Percentiles rank a stretch among this genome's conserved stretches.
Evolutionary conservation across 2,888 invertebrate genomes (phyloP).

Genomic region (Lissocephala sabroskyi): DNA sequence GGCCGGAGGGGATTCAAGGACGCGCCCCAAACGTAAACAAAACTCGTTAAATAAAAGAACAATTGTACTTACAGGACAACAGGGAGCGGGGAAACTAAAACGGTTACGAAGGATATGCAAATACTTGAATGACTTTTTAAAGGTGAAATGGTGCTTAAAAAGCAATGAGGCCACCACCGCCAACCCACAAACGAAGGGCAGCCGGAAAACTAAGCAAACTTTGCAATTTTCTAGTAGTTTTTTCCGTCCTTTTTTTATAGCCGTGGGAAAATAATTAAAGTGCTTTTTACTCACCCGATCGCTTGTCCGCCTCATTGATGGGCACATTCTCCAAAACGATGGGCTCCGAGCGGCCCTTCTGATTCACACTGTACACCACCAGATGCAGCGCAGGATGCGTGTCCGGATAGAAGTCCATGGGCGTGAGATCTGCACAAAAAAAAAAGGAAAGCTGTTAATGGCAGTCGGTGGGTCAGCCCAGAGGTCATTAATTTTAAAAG

Average conservation of each 20-base stretch:
- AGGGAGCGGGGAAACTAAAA: slow-evolving; percentile 43
- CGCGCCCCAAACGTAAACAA: slow-evolving; percentile 45
- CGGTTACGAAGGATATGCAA: slow-evolving; percentile 68
- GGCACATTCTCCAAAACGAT: slow-evolving; percentile 88
- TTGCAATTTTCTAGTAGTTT: not conserved
- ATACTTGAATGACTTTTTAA: slow-evolving; percentile 69
- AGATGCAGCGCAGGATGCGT: slow-evolving; percentile 80
- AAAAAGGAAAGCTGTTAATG: no score
- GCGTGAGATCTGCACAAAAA: slow-evolving; percentile 65
- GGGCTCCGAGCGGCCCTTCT: slow-evolving; percentile 88
- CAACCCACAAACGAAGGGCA: not conserved
- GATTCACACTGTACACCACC: slow-evolving; percentile 86
- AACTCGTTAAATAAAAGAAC: slow-evolving; percentile 65
- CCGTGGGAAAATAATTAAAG: not conserved
- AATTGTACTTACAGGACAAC: slow-evolving; percentile 52
- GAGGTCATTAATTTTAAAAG: slow-evolving; percentile 38
- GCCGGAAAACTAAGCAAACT: slow-evolving; percentile 18
- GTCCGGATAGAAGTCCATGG: slow-evolving; percentile 71
- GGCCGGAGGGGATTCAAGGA: slow-evolving; percentile 15
- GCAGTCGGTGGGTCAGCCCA: no score
- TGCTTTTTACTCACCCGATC: slow-evolving; percentile 78
- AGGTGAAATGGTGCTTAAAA: slow-evolving; percentile 68
- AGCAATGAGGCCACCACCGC: slow-evolving; percentile 40
- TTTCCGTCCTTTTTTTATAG: not conserved
- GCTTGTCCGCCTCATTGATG: slow-evolving; percentile 88